Evolutionary conservation across 2,113 vertebrate species (phyloP), one percentile per base, ranked within the genome.

Genomic region (Emydura subglobosa): DNA sequence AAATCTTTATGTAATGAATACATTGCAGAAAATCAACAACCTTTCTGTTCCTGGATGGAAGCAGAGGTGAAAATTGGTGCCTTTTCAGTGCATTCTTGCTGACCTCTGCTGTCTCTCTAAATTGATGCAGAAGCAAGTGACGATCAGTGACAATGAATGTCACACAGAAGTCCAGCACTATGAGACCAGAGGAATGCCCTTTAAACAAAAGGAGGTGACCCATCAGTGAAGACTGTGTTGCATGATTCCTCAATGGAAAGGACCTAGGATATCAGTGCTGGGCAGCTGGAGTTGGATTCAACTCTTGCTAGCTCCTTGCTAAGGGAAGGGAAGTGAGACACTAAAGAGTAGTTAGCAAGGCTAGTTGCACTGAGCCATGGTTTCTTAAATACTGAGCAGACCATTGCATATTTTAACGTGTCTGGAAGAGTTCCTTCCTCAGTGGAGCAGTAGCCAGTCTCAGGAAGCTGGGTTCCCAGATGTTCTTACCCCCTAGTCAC

Each of bases 81-180:
- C 31, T 22, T 49, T 51, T 68, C 54, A 7, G 21, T 27, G 4
- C 1, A 2, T 17, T 25, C 17, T 2, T 16, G 42, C 12, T 44
- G 3, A 6, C 1, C 74, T 24, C 34, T 76, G 31, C 72, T 65
- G 76, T 24, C 42, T 34, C 68, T 79, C 39, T 51, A 24, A 21
- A 1, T 42, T 7, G 24, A 12, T 16, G 9, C 39, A 9, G 61
- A 54, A 47, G 74, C 4, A 74, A 10, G 4, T 74, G 39, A 21
- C 42, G 39, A 74, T n/a, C 25, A 29, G 74, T 47, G 39, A 81
- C 1, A 34, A 39, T 10, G 2, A 3, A 1, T 0, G 0, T 2
- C 5, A 27, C 3, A 27, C 16, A 21, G 54, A 57, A 82, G 44
- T 72, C 65, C 65, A 17, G 74, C 25, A 27, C 24, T 47, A 78